A percentile compares a stretch with the other conserved stretches of the same genome.
Conservation (phyloP, 1,140 invertebrate genomes). For the Gonioctena quinquepunctata region DNA sequence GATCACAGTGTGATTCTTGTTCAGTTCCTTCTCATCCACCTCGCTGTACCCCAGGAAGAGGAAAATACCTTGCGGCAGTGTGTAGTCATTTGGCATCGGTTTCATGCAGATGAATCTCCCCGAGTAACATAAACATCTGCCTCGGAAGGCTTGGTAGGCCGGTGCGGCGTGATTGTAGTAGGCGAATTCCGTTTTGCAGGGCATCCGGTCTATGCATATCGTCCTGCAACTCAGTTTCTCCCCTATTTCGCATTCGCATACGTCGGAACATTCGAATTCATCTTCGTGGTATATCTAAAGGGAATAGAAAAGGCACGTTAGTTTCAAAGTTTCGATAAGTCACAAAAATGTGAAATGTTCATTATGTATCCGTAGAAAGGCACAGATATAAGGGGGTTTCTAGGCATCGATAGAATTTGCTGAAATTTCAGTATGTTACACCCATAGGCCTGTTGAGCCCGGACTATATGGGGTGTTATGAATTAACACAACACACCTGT, state of each 20-base stretch:
- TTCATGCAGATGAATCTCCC: slow-evolving; percentile 89
- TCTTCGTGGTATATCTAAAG: slow-evolving; percentile 82
- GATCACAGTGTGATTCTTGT: slow-evolving; percentile 77
- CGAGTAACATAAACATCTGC: slow-evolving; percentile 87
- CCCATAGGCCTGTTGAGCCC: too few species aligned
- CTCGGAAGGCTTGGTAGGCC: slow-evolving; percentile 84
- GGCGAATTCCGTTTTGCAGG: slow-evolving; percentile 82
- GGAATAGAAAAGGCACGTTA: too few species aligned
- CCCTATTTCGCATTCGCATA: slow-evolving; percentile 77
- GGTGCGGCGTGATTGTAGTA: slow-evolving; percentile 88
- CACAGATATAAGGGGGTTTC: too few species aligned
- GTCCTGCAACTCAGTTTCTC: slow-evolving; percentile 80
- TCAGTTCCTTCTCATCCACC: slow-evolving; percentile 75
- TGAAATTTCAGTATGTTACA: too few species aligned
- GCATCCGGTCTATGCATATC: slow-evolving; percentile 80
- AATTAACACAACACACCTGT: too few species aligned
- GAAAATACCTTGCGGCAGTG: slow-evolving; percentile 79
- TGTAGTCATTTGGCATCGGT: slow-evolving; percentile 78
- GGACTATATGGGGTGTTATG: too few species aligned
- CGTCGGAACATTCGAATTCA: slow-evolving; percentile 80
- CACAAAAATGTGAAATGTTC: too few species aligned
- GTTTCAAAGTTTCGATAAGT: too few species aligned
- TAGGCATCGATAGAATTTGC: too few species aligned
- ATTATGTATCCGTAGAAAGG: too few species aligned
- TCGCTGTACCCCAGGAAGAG: slow-evolving; percentile 86